A percentile compares a stretch with the other conserved stretches of the same genome.
These are phyloP conservation scores for Spicauda simplicius DNA, from an alignment of 2,888 invertebrate genomes.

Conservation along the genomic window DNA sequence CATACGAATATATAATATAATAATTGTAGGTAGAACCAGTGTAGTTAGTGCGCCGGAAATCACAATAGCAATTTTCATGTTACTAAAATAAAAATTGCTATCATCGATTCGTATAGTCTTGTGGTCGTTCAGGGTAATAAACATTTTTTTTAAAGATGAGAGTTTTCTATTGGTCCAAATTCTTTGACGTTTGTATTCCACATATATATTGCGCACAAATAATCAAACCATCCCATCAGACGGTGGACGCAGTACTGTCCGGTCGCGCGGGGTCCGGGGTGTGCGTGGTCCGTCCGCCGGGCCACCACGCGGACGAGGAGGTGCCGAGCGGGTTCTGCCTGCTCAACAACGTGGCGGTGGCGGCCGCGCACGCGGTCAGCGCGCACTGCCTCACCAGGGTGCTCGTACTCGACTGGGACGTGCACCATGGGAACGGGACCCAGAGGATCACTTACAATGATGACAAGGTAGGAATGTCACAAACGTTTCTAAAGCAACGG, in stretches of 20 bases:
- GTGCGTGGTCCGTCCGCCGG: constrained; percentile 95
- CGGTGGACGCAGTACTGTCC: constrained; percentile 88
- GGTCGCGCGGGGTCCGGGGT: constrained; percentile 88
- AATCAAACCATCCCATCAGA: constrained; percentile 51
- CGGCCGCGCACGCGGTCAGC: constrained; percentile 89
- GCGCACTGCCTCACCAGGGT: constrained; percentile 85
- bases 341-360: constrained; percentile 94
- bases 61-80: no score
- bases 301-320: constrained; percentile 93
- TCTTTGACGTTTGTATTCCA: no score
- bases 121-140: no score
- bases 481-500: no score
- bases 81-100: no score
- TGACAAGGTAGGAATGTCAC: constrained; percentile 62
- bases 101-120: no score
- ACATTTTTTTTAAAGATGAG: no score
- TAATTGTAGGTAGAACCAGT: no score
- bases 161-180: no score
- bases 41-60: no score
- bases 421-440: constrained; percentile 98
- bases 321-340: constrained; percentile 95
- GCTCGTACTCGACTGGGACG: constrained; percentile 96
- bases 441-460: constrained; percentile 91
- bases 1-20: no score
- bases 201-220: no score